A percentile compares a stretch with the other conserved stretches of the same genome.
These are phyloP conservation scores for Grammatotria lemairii DNA, from an alignment of 2,113 vertebrate species.

Conservation along the genomic window DNA sequence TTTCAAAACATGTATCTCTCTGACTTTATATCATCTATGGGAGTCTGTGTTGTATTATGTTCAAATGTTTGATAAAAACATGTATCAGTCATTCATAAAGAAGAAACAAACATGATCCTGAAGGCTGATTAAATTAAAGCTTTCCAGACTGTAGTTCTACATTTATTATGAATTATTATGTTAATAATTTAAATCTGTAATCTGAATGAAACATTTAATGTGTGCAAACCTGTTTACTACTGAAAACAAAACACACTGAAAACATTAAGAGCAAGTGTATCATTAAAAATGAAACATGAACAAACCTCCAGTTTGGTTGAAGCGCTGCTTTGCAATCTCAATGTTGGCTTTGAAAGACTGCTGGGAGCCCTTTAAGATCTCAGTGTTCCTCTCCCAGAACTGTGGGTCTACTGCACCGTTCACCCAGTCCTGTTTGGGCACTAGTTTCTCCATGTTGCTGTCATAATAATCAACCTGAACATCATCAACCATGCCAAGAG, in stretches of 20 bases:
- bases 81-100: too few species aligned
- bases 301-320: constrained; percentile 51
- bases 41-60: too few species aligned
- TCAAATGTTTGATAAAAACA: too few species aligned
- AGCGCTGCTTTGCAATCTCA: neutral
- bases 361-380: too few species aligned
- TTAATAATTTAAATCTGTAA: neutral
- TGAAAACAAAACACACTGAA: too few species aligned
- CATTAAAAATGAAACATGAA: neutral
- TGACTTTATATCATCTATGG: too few species aligned
- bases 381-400: accelerated
- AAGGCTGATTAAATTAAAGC: neutral
- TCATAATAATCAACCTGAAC: accelerated
- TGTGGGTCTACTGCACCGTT: too few species aligned
- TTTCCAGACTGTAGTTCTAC: accelerated
- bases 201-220: too few species aligned
- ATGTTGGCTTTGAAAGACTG: accelerated
- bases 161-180: accelerated
- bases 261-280: neutral
- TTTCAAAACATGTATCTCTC: too few species aligned
- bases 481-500: accelerated
- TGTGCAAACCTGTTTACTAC: too few species aligned
- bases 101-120: too few species aligned
- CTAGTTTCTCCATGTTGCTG: accelerated
- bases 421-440: accelerated